phyloP scores from a whole-genome alignment of 2,113 vertebrate genomes.

The Leptobrachium leishanense region DNA sequence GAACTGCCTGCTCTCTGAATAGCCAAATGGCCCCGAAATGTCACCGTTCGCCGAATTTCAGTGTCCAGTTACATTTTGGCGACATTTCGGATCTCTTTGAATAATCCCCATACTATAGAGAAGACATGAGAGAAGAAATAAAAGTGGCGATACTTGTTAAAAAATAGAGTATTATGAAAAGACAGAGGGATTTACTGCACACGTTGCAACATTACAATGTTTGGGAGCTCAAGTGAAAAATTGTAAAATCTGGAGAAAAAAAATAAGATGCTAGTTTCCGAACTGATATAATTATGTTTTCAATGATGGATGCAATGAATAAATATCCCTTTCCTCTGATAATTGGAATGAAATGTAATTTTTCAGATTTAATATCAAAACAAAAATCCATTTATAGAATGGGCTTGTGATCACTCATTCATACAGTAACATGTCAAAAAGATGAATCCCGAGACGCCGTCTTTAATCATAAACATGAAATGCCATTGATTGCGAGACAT shows the following conservation, averaged over 20 bases:
- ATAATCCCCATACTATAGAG: too few relatives aligned
- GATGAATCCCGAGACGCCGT: background rate
- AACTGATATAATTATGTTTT: background rate
- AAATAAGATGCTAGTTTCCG: background rate
- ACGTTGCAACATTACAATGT: background rate
- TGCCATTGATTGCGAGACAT: background rate
- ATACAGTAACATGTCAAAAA: background rate
- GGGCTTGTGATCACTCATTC: background rate
- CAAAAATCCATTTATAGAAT: conserved; percentile 5
- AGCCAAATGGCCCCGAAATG: too few relatives aligned
- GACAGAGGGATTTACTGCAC: too few relatives aligned
- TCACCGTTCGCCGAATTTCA: too few relatives aligned
- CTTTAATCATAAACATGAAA: background rate
- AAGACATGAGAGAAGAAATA: too few relatives aligned
- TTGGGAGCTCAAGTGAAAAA: background rate
- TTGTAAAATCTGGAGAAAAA: background rate
- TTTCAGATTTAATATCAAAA: background rate
- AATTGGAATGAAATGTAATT: background rate
- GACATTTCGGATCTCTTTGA: too few relatives aligned
- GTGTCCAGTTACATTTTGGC: too few relatives aligned
- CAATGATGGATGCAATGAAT: background rate
- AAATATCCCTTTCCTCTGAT: background rate
- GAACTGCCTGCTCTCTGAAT: too few relatives aligned
- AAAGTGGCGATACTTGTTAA: too few relatives aligned
- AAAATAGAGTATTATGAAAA: too few relatives aligned